Percentiles rank a stretch among this genome's conserved stretches.
Conservation (phyloP, 35 echinoderm and acorn worm genomes). For the Holothuria glaberrima region DNA sequence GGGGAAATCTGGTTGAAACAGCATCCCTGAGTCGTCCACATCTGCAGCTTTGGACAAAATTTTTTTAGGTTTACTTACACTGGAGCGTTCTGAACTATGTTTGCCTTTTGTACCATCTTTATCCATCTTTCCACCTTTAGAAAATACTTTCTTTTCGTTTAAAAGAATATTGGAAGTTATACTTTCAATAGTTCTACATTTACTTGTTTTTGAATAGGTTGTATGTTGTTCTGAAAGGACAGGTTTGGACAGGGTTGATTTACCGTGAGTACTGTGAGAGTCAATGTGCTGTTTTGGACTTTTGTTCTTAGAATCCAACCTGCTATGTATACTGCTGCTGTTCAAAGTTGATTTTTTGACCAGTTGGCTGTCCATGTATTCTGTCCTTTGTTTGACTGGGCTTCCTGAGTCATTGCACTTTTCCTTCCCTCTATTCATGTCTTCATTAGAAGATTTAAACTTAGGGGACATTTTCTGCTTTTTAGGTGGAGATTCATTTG, state of each 20-base stretch:
- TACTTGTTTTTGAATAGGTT: too few relatives aligned
- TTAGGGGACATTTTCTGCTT: neutral
- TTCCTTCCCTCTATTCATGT: constrained; percentile 3
- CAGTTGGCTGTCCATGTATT: neutral
- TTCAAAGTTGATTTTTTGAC: too few relatives aligned
- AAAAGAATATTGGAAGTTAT: too few relatives aligned
- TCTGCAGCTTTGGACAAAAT: neutral
- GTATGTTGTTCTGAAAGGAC: too few relatives aligned
- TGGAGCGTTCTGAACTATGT: neutral
- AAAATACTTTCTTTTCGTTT: too few relatives aligned
- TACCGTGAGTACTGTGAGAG: too few relatives aligned
- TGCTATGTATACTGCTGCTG: too few relatives aligned
- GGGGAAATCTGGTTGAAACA: neutral
- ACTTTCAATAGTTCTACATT: too few relatives aligned
- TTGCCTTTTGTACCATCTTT: neutral
- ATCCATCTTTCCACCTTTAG: too few relatives aligned
- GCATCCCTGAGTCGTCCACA: neutral
- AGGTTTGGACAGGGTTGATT: too few relatives aligned
- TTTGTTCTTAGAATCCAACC: too few relatives aligned
- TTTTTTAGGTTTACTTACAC: neutral
- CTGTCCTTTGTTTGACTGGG: neutral
- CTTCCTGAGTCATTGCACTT: neutral
- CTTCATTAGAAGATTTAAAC: neutral
- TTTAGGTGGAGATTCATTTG: neutral
- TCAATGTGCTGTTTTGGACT: too few relatives aligned